These are phyloP conservation scores for Cavia aperea DNA, from an alignment of 2,113 vertebrate species.

Conservation along the genomic window DNA sequence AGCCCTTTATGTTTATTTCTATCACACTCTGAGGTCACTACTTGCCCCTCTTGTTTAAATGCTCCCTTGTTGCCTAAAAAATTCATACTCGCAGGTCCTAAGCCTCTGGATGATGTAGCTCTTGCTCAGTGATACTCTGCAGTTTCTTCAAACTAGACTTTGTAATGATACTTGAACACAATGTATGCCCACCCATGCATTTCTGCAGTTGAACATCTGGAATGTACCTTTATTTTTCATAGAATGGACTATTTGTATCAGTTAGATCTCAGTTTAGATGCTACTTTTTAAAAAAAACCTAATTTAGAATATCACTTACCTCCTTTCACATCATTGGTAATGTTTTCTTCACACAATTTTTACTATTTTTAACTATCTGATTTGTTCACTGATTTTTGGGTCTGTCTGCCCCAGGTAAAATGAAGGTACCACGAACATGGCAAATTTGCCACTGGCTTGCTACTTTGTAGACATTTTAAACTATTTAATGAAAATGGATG, in stretches of 20 bases:
- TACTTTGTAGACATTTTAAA: neutral
- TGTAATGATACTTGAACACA: neutral
- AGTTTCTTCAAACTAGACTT: neutral
- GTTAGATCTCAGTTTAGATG: neutral
- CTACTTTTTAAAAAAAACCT: neutral
- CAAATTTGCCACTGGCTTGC: neutral
- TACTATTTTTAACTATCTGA: neutral
- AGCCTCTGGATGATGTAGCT: neutral
- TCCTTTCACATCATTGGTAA: neutral
- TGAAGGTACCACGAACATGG: neutral
- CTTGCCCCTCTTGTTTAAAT: neutral
- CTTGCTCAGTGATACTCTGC: neutral
- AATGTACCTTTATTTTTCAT: neutral
- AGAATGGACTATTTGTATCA: neutral
- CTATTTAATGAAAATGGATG: neutral
- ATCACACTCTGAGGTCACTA: neutral
- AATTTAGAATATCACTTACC: neutral
- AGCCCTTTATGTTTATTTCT: neutral
- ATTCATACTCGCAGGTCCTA: neutral
- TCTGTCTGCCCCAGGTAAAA: neutral
- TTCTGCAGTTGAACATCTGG: neutral
- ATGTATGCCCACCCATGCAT: neutral
- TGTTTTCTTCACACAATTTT: neutral
- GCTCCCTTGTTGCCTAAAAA: neutral
- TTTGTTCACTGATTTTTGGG: neutral